Evolutionary conservation across 2,888 invertebrate genomes (phyloP).

Genomic region (Caenorhabditis plicata): DNA sequence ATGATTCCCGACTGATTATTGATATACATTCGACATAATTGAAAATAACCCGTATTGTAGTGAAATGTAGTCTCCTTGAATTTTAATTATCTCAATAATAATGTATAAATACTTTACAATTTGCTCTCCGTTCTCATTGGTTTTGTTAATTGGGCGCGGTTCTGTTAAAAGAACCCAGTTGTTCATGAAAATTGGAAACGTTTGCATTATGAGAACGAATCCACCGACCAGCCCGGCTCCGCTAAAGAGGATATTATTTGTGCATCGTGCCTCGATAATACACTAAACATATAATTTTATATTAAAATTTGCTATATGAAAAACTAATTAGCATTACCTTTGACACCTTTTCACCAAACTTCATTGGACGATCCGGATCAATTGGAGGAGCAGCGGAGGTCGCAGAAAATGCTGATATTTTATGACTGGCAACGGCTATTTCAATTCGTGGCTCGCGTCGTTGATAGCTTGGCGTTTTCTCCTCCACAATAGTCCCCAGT

Average conservation of each 20-base stretch:
- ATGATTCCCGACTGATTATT: constrained; percentile 39
- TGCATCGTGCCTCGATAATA: constrained; percentile 50
- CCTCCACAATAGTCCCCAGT: constrained; percentile 39
- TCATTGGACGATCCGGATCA: too few relatives aligned
- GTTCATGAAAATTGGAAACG: constrained; percentile 49
- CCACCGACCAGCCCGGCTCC: constrained; percentile 38
- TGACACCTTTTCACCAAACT: too few relatives aligned
- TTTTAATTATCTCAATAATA: constrained; percentile 13
- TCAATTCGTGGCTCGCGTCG: too few relatives aligned
- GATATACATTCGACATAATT: constrained; percentile 55
- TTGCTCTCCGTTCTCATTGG: constrained; percentile 59
- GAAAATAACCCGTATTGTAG: constrained; percentile 62
- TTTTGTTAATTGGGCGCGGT: constrained; percentile 59
- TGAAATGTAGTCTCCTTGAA: constrained; percentile 55
- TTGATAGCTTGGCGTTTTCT: too few relatives aligned
- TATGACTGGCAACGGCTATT: too few relatives aligned
- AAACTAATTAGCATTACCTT: too few relatives aligned
- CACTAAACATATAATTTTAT: constrained; percentile 24
- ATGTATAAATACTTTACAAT: constrained; percentile 31
- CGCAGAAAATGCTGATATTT: too few relatives aligned
- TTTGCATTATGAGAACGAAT: constrained; percentile 42
- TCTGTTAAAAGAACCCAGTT: constrained; percentile 62
- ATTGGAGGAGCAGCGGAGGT: too few relatives aligned
- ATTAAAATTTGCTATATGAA: too few relatives aligned
- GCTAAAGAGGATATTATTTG: constrained; percentile 48